Percentiles rank a stretch among this genome's conserved stretches.
These are phyloP conservation scores for Sebastes vulpes DNA, from an alignment of 2,797 vertebrate genomes.

Conservation along the genomic window DNA sequence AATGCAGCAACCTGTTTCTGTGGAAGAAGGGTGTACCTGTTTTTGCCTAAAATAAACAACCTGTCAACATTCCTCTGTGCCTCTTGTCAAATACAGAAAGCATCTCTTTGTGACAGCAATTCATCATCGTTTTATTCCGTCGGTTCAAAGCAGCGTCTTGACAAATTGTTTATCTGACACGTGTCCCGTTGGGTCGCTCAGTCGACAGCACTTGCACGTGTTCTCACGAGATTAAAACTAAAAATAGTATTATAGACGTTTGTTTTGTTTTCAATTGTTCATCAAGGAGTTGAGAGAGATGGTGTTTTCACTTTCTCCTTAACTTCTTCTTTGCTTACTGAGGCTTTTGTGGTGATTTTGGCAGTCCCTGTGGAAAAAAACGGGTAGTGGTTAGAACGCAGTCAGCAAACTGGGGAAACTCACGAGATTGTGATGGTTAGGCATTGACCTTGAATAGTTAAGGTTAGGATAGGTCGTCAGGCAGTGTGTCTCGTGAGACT, in stretches of 20 bases:
- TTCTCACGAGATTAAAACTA: neutral
- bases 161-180: neutral
- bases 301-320: neutral
- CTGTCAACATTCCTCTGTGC: neutral
- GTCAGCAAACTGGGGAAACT: too few relatives aligned
- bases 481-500: too few relatives aligned
- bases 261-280: neutral
- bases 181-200: neutral
- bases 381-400: too few relatives aligned
- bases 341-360: neutral
- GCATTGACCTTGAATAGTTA: too few relatives aligned
- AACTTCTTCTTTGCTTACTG: neutral
- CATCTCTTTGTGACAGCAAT: neutral
- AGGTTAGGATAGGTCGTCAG: too few relatives aligned
- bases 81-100: constrained; percentile 5
- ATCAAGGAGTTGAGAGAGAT: neutral
- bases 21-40: neutral
- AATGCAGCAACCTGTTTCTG: neutral
- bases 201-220: neutral
- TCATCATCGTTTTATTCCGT: neutral
- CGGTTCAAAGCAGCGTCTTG: constrained; percentile 12
- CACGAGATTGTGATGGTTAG: too few relatives aligned
- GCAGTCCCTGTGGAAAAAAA: neutral
- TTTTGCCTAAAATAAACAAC: constrained; percentile 4
- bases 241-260: neutral